Percentiles rank a stretch among this genome's conserved stretches.
phyloP scores from a whole-genome alignment of 2,797 vertebrate genomes.

The Eleutherodactylus coqui region DNA sequence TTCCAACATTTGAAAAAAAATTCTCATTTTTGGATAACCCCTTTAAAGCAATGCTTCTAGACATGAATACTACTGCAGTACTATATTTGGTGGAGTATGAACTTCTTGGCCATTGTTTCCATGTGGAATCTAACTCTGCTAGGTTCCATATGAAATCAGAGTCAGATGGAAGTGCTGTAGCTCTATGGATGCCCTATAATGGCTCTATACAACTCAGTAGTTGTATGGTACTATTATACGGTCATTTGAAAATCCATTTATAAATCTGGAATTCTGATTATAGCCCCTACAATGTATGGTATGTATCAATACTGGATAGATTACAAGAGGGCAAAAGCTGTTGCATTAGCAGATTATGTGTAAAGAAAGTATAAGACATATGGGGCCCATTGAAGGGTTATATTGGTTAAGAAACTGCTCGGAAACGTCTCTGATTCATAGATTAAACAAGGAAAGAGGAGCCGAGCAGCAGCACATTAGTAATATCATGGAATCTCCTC shows the following conservation, averaged over 20 bases:
- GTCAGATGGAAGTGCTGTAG: background rate
- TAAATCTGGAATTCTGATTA: background rate
- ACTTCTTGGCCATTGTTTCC: background rate
- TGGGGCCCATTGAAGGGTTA: background rate
- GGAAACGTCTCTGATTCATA: background rate
- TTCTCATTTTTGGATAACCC: no score
- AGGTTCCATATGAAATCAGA: background rate
- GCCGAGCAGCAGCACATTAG: background rate
- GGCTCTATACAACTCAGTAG: background rate
- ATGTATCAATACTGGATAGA: background rate
- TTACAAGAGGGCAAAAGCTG: background rate
- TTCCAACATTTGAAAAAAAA: no score
- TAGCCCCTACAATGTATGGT: background rate
- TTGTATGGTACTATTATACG: background rate
- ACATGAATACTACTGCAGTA: no score
- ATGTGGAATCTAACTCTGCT: background rate
- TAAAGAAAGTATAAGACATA: background rate
- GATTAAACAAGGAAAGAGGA: background rate
- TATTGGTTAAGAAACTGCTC: background rate
- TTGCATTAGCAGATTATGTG: background rate
- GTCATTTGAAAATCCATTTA: background rate
- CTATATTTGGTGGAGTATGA: background rate
- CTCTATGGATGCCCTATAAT: background rate
- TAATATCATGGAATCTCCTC: background rate
- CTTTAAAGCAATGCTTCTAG: no score